Base-by-base conservation (phyloP, 2,888 invertebrate species). In the Apodemia mormo region DNA sequence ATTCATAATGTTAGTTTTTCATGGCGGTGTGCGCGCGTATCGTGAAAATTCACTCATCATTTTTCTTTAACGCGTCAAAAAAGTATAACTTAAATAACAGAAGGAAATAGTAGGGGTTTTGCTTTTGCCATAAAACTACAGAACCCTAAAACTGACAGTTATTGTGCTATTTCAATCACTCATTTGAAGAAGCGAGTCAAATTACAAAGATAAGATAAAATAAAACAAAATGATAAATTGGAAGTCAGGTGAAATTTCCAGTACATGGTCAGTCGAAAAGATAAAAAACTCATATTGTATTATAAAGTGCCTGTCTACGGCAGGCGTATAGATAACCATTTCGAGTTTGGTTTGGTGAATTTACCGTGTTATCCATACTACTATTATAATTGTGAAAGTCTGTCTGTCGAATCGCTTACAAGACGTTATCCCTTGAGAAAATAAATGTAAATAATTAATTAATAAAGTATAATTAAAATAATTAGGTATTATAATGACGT, bases 41-140 rank as follows among this genome's bases (percentile, higher is more conserved):
- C 22, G 22, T 22, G 22, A 22, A 22, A 22, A 22, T 22, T 22
- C 22, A 22, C 22, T 22, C 22, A 22, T 22, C 22, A 22, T 22
- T 22, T 22, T 22, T 22, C 22, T 22, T 22, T 22, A 22, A 22
- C 22, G 22, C 22, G 22, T 22, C 22, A 22, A 22, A 22, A 22
- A 22, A 22, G 22, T 22, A 22, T 22, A 22, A 22, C 22, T 22
- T 22, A 22, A 22, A 22, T 40, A 40, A 40, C 40, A 40, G 40
- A 75, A 74, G 73, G 72, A 70, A 75, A 10, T 8, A 49, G 49
- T 49, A 49, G 14, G 10, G 9, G 14, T 49, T 22, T 14, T 2
- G 10, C 2, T n/a, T 12, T 12, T 7, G 52, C n/a, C 7, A n/a
- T 7, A n/a, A 14, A 2, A 7, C 52, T n/a, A n/a, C n/a, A 52